Evolutionary conservation across 2,113 vertebrate genomes (phyloP), one percentile per base, ranked within the genome.

Genomic region (Carlito syrichta): DNA sequence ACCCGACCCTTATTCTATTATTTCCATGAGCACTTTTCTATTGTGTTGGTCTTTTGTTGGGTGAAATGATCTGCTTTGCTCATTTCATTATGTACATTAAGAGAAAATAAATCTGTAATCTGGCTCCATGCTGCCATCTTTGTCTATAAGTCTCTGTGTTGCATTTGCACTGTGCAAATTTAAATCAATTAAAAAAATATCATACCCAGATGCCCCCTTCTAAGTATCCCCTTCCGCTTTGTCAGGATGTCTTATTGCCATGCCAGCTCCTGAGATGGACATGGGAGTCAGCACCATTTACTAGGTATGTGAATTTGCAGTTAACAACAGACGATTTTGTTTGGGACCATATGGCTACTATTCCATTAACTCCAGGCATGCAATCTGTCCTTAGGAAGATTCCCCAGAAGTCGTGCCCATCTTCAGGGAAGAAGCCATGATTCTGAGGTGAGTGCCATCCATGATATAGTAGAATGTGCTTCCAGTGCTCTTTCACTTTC

Each of bases 231-330:
- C 78, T 43, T 50, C 60, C 14, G 0, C 40, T 62, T 20, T 45
- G n/a, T 30, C 89, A 94, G 71, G 93, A 43, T 19, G 50, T 14
- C 17, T 82, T 45, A 3, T 4, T 22, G 2, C 56, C 9, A 12
- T 20, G 11, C 60, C 82, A 22, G 1, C 83, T 50, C 82, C 92
- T 8, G 6, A 73, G 48, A 38, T 4, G 8, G 76, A 40, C 5
- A 0, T 2, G 62, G 62, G 82, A 38, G 16, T 35, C 56, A 0
- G 19, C 6, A 7, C 84, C 20, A 0, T 27, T 45, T 2, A 6
- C 19, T 35, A 86, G 96, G 94, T 95, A 89, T 9, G 96, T 89
- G 50, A n/a, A n/a, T 62, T 89, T 35, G 11, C 38, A 35, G 30
- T 48, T 48, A 74, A 14, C 40, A n/a, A 0, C 0, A 8, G 83